Evolutionary conservation across 2,113 vertebrate genomes (phyloP).

Genomic region (Corythoichthys haematopterus): DNA sequence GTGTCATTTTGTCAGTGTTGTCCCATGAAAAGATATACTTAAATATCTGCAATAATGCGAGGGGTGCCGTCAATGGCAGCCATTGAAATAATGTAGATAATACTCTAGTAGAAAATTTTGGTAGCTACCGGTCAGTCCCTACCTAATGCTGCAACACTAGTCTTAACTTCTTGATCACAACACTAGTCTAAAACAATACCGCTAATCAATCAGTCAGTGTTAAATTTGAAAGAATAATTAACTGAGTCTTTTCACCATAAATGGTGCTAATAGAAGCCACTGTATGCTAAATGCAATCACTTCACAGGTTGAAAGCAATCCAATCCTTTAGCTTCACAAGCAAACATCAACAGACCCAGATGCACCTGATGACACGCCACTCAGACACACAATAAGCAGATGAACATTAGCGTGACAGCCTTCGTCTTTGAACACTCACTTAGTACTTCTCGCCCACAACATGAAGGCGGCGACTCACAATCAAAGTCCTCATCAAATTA

Average conservation of each 20-base stretch:
- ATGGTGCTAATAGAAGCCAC: background rate
- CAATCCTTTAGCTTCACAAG: conserved; percentile 6
- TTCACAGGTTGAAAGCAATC: conserved; percentile 9
- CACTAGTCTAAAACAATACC: too few relatives aligned
- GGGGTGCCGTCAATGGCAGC: too few relatives aligned
- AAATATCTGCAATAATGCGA: too few relatives aligned
- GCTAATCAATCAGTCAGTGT: too few relatives aligned
- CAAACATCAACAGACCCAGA: conserved; percentile 11
- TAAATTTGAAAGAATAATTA: background rate
- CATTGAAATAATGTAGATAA: too few relatives aligned
- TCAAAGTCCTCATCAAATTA: conserved; percentile 62
- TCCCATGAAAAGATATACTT: too few relatives aligned
- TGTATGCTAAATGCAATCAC: conserved; percentile 1
- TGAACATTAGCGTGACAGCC: conserved; percentile 58
- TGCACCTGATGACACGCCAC: conserved; percentile 37
- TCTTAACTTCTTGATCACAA: too few relatives aligned
- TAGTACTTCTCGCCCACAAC: conserved; percentile 59
- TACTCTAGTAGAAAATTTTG: too few relatives aligned
- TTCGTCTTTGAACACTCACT: conserved; percentile 64
- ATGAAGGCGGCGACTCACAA: conserved; percentile 52
- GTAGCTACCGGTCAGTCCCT: too few relatives aligned
- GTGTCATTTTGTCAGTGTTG: too few relatives aligned
- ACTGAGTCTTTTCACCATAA: background rate
- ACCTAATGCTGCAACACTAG: too few relatives aligned
- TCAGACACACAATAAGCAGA: conserved; percentile 48